Conservation (phyloP, 2,888 invertebrate genomes). For the Julus scandinavius region DNA sequence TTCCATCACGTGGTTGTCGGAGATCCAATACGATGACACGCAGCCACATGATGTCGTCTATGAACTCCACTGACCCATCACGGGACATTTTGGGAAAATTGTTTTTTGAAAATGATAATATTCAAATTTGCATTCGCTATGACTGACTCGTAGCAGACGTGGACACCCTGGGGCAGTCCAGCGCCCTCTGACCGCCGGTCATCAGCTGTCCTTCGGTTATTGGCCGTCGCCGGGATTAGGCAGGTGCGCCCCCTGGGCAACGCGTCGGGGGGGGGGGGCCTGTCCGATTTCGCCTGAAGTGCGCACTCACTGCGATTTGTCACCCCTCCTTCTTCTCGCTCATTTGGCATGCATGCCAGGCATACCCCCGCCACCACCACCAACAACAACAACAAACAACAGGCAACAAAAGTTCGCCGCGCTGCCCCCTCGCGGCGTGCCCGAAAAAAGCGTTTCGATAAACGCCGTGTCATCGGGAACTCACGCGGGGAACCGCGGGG, state of each 20-base stretch:
- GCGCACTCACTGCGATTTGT: constrained; percentile 1
- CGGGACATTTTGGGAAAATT: too few species aligned
- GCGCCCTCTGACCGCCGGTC: too few species aligned
- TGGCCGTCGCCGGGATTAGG: not conserved
- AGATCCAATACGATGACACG: too few species aligned
- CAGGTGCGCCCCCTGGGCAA: not conserved
- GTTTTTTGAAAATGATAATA: too few species aligned
- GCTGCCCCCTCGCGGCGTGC: not conserved
- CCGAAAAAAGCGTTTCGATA: too few species aligned
- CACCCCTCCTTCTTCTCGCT: not conserved
- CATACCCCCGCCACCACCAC: not conserved
- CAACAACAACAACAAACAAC: constrained; percentile 1
- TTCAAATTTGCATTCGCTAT: too few species aligned
- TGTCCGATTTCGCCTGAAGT: not conserved
- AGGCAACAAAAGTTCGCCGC: not conserved
- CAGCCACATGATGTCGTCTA: too few species aligned
- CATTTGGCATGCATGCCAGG: not conserved
- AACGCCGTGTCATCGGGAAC: not conserved
- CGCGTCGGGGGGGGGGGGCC: not conserved
- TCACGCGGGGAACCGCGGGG: not conserved
- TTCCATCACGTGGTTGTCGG: too few species aligned
- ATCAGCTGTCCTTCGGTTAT: not conserved
- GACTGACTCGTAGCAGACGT: too few species aligned
- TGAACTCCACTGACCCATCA: too few species aligned
- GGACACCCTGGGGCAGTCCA: too few species aligned